Evolutionary conservation across 2,113 vertebrate species (phyloP).

Genomic region (Ictalurus furcatus): DNA sequence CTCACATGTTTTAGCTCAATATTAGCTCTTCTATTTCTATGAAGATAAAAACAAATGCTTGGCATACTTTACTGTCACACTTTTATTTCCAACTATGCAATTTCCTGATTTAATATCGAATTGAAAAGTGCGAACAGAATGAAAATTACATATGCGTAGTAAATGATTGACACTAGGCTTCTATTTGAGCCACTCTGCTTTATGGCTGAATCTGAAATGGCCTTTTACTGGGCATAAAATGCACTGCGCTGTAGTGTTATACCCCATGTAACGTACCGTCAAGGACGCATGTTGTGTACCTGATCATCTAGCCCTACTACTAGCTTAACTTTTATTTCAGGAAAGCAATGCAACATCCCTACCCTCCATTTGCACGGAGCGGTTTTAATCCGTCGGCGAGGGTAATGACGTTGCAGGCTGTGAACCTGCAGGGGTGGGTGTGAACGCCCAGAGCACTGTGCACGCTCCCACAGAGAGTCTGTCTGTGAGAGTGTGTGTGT

Average conservation of each 20-base stretch:
- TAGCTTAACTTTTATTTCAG: neutral
- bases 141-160: neutral
- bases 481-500: neutral
- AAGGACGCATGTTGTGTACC: neutral
- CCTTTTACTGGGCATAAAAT: neutral
- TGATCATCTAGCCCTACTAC: neutral
- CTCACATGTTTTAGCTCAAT: neutral
- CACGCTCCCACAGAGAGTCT: slow-evolving; percentile 29
- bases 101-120: neutral
- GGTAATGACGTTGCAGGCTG: slow-evolving; percentile 13
- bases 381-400: neutral
- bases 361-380: neutral
- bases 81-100: neutral
- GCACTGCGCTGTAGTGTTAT: neutral
- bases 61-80: neutral
- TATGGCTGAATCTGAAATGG: neutral
- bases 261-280: neutral
- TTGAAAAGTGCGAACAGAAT: neutral
- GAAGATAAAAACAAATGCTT: neutral
- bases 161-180: neutral
- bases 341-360: neutral
- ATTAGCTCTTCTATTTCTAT: neutral
- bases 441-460: slow-evolving; percentile 6
- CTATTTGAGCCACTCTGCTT: neutral
- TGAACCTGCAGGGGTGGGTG: slow-evolving; percentile 25